Evolutionary conservation across 2,888 invertebrate genomes (phyloP).

Genomic region (Agonum fuliginosum): DNA sequence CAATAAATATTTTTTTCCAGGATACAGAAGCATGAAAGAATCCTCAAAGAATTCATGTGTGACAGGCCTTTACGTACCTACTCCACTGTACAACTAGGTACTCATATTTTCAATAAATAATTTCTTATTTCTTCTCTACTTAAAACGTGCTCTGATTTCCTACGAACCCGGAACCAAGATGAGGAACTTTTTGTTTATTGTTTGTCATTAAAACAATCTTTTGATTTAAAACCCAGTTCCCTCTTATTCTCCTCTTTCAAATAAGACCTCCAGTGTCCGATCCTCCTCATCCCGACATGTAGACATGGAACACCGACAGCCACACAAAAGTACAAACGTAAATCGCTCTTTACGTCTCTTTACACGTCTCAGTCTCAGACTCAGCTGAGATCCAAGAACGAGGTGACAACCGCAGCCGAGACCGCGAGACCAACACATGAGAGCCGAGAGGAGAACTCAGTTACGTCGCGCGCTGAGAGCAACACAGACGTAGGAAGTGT

Average conservation of each 20-base stretch:
- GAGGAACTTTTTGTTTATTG: too few species aligned
- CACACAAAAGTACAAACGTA: constrained; percentile 23
- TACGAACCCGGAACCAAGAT: too few species aligned
- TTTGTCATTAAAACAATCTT: too few species aligned
- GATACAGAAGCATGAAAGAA: too few species aligned
- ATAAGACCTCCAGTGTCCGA: constrained; percentile 4
- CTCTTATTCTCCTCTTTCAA: background rate
- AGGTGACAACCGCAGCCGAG: constrained; percentile 19
- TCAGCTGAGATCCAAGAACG: background rate
- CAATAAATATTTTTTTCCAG: too few species aligned
- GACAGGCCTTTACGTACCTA: too few species aligned
- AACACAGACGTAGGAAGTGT: background rate
- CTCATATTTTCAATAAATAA: too few species aligned
- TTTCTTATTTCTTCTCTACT: too few species aligned
- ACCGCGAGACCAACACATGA: constrained; percentile 23
- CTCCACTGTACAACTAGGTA: too few species aligned
- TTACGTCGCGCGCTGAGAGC: background rate
- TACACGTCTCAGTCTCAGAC: constrained; percentile 1
- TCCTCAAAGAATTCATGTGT: too few species aligned
- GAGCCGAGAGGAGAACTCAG: constrained; percentile 4
- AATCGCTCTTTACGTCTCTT: constrained; percentile 13
- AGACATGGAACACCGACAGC: constrained; percentile 6
- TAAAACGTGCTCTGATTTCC: too few species aligned
- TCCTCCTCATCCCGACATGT: background rate
- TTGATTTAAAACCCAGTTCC: too few species aligned